Base-by-base conservation (phyloP, 1,140 invertebrate genomes). In the Oncopodura yosiiana region DNA sequence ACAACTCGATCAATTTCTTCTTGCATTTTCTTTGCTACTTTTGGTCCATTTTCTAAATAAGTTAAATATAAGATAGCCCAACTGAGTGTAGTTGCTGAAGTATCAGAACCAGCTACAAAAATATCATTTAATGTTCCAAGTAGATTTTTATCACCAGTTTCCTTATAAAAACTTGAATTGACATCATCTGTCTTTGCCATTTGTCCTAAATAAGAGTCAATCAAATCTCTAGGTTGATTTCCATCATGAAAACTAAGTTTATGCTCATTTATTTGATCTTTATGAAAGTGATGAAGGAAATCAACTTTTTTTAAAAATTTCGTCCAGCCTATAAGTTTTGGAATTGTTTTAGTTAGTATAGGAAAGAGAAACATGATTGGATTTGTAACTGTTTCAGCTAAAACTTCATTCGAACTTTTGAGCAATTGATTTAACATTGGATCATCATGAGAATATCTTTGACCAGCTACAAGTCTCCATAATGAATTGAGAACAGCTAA, bases 391-490 rank as follows among this genome's bases (percentile, higher is more conserved):
- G n/a, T 34, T 34, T 9, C 6, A 34, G n/a, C 14, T 9, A 34
- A 34, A 34, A 34, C n/a, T n/a, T n/a, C n/a, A n/a, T n/a, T n/a
- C n/a, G n/a, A n/a, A n/a, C n/a, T n/a, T n/a, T n/a, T n/a, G 8
- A 34, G n/a, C 14, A 34, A 9, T 34, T 34, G 8, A 34, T 34
- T 34, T 34, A 34, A 8, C 6, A 9, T 9, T 0, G 61, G 62
- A 46, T 74, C 67, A 16, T 66, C 55, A 45, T 71, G 68, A 3
- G 65, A 64, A 42, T 72, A 78, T 62, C 80, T 69, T 63, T 75
- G 78, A 1, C 87, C 84, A 49, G 87, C 84, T 70, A 91, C 78
- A 79, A 93, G 86, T 45, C 75, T 78, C 84, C 88, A 92, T 0
- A 93, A 69, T 0, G 85, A 84, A 62, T 93, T 94, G 12, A 91